Evolutionary conservation across 2,888 invertebrate species (phyloP).

Genomic region (Gnatocerus cornutus): DNA sequence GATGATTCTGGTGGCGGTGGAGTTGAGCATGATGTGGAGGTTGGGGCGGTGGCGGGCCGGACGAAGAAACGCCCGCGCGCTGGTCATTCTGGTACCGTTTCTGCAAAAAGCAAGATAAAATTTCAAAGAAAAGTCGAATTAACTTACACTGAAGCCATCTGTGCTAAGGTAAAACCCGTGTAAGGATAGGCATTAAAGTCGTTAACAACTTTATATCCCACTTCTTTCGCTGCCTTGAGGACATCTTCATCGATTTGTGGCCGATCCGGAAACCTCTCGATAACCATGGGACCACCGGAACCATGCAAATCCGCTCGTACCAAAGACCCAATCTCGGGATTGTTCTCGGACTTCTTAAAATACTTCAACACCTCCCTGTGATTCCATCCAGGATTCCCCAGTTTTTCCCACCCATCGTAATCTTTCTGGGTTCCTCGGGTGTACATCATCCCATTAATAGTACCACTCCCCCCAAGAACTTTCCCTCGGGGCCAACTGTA

Average conservation of each 20-base stretch:
- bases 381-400: conserved; percentile 80
- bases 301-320: conserved; percentile 74
- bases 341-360: conserved; percentile 79
- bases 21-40: conserved; percentile 76
- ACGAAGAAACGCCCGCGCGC: conserved; percentile 76
- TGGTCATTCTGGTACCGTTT: conserved; percentile 75
- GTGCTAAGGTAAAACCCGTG: conserved; percentile 78
- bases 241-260: conserved; percentile 73
- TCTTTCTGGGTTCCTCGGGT: conserved; percentile 80
- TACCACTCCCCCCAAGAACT: conserved; percentile 78
- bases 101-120: conserved; percentile 61
- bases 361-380: conserved; percentile 76
- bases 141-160: conserved; percentile 58
- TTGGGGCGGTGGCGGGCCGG: conserved; percentile 74
- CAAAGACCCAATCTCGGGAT: conserved; percentile 72
- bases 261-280: conserved; percentile 76
- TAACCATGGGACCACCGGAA: conserved; percentile 76
- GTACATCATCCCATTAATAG: conserved; percentile 85
- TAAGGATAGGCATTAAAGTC: conserved; percentile 78
- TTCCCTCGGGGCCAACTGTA: conserved; percentile 81
- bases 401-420: conserved; percentile 80
- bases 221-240: conserved; percentile 76
- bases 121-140: neutral
- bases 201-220: conserved; percentile 74
- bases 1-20: conserved; percentile 76